phyloP scores from a whole-genome alignment of 2,888 invertebrate genomes.

The Atherix ibis region DNA sequence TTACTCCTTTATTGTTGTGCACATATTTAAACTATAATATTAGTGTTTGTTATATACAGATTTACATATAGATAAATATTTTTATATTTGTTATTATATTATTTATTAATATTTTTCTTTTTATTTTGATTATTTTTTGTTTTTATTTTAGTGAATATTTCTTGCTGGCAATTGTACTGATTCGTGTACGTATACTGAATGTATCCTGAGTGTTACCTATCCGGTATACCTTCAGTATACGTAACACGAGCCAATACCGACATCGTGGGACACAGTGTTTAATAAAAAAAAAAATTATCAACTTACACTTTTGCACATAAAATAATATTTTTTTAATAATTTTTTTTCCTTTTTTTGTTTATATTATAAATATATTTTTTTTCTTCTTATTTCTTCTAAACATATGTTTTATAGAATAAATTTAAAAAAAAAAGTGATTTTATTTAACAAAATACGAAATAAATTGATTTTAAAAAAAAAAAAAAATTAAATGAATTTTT shows the following conservation, averaged over 20 bases:
- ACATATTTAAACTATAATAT: no score
- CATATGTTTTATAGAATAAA: no score
- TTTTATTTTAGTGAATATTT: neutral
- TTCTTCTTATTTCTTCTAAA: slow-evolving; percentile 2
- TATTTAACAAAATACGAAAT: no score
- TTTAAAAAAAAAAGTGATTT: no score
- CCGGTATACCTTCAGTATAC: slow-evolving; percentile 99
- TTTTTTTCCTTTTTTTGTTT: slow-evolving; percentile 3
- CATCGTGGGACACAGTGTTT: slow-evolving; percentile 33
- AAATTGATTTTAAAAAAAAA: no score
- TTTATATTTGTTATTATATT: no score
- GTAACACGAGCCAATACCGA: slow-evolving; percentile 93
- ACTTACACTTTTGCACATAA: neutral
- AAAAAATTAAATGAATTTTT: no score
- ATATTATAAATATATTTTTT: slow-evolving; percentile 6
- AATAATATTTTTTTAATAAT: slow-evolving; percentile 2
- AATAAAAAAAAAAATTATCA: no score
- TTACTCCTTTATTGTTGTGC: no score
- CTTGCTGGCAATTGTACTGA: slow-evolving; percentile 45
- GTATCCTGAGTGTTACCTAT: slow-evolving; percentile 98
- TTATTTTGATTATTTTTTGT: slow-evolving; percentile 1
- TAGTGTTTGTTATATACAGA: no score
- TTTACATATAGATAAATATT: no score
- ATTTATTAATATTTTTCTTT: no score
- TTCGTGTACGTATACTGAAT: slow-evolving; percentile 99